Evolutionary conservation across 2,888 invertebrate species (phyloP).

Genomic region (Tinea pellionella): DNA sequence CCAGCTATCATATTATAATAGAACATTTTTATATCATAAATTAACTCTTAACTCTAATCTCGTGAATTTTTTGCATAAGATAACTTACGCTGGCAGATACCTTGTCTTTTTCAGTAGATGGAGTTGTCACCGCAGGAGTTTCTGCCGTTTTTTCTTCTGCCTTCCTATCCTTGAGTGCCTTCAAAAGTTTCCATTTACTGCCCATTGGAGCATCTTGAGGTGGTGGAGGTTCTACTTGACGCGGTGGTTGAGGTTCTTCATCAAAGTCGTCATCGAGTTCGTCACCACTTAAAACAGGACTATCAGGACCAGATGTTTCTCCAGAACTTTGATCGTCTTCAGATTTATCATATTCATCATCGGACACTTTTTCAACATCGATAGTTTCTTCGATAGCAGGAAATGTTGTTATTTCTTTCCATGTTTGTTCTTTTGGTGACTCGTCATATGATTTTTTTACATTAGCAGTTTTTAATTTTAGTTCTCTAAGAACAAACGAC

Average conservation of each 20-base stretch:
- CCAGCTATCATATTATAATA: constrained; percentile 13
- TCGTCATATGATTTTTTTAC: constrained; percentile 53
- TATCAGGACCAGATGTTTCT: constrained; percentile 90
- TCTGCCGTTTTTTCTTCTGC: constrained; percentile 85
- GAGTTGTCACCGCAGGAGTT: constrained; percentile 72
- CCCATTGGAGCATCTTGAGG: constrained; percentile 73
- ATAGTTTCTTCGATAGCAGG: constrained; percentile 56
- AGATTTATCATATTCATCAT: constrained; percentile 50
- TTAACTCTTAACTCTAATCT: constrained; percentile 74
- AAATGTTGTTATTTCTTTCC: constrained; percentile 61
- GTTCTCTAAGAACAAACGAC: constrained; percentile 81
- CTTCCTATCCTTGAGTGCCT: constrained; percentile 89
- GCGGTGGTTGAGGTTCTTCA: constrained; percentile 37
- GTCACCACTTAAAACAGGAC: constrained; percentile 80
- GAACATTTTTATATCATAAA: no score
- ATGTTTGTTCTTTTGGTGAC: constrained; percentile 42
- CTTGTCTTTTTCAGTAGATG: constrained; percentile 72
- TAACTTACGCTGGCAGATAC: constrained; percentile 78
- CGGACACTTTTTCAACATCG: constrained; percentile 32
- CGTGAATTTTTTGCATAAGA: constrained; percentile 73
- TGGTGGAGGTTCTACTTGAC: constrained; percentile 37
- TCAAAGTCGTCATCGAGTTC: constrained; percentile 76
- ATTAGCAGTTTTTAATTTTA: constrained; percentile 75
- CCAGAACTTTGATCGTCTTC: constrained; percentile 79
- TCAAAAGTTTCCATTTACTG: constrained; percentile 91